Base-by-base conservation (phyloP, 2,797 vertebrate genomes). In the Anas bahamensis region DNA sequence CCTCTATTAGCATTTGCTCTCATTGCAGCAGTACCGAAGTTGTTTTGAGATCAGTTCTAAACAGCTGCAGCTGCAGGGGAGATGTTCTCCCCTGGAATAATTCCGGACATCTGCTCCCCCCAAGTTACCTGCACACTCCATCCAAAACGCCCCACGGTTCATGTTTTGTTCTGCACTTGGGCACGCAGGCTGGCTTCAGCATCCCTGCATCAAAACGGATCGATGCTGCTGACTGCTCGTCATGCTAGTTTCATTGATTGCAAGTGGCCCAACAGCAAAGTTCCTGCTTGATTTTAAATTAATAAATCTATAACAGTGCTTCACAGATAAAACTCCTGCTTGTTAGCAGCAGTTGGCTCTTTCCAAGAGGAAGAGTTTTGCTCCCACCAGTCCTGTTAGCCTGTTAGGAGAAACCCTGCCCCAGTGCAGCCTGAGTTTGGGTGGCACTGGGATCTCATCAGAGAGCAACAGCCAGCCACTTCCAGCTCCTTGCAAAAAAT, bases 251-350 rank as follows among this genome's bases (percentile, higher is more conserved):
- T 57, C 74, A 88, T 37, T 55, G 90, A 95, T 86, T 4, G 11
- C 52, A 29, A 59, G 80, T 3, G 50, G 68, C 77, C 86, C 7
- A 18, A 80, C 74, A 86, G 71, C 77, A 71, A 71, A 89, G 71
- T 9, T 73, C 85, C 81, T 41, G 31, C 69, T 82, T 74, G 83
- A 59, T 80, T 89, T 95, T 69, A 83, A 68, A 86, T 94, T 71
- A 76, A 86, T 82, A 79, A 48, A 61, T 79, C 83, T 59, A 7
- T 55, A 79, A 31, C 17, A 9, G 59, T 1, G 7, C 61, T 79
- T 78, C 13, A 19, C 70, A 74, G 69, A 57, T 33, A 64, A 77
- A 77, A 68, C 18, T 52, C 63, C 21, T 28, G 21, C 66, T 81
- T 46, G 35, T 89, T 37, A 72, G 66, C 42, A 77, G 35, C 57